Evolutionary conservation across 2,797 vertebrate species (phyloP).

Genomic region (Euphonia xanthogaster): DNA sequence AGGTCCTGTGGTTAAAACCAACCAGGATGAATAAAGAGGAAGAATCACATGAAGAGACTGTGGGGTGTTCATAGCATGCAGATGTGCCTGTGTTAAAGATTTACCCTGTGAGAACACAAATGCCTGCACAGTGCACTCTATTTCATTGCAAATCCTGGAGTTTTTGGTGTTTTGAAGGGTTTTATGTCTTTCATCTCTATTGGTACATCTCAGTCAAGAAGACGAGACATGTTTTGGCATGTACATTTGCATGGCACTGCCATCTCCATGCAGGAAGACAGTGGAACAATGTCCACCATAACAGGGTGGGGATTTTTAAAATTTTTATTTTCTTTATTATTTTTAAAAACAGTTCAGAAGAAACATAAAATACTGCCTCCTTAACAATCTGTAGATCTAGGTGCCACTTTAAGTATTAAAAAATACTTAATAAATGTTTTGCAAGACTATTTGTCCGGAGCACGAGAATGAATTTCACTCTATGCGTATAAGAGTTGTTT

Average conservation of each 20-base stretch:
- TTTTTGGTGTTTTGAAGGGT: background rate
- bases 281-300: background rate
- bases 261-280: background rate
- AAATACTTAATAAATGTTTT: background rate
- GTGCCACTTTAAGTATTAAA: background rate
- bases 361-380: background rate
- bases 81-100: background rate
- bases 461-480: background rate
- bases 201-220: background rate
- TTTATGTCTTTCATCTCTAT: background rate
- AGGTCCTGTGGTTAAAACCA: background rate
- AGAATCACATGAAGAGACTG: background rate
- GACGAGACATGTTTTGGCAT: rapidly evolving
- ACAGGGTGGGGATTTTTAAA: rapidly evolving
- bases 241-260: background rate
- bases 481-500: background rate
- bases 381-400: background rate
- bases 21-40: background rate
- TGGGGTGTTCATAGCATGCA: background rate
- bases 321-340: background rate
- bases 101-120: background rate
- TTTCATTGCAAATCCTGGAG: background rate
- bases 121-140: background rate
- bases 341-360: background rate
- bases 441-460: background rate